These are phyloP conservation scores for Mesorhabditis sp. DNA, from an alignment of 2,888 invertebrate genomes.

Conservation along the genomic window DNA sequence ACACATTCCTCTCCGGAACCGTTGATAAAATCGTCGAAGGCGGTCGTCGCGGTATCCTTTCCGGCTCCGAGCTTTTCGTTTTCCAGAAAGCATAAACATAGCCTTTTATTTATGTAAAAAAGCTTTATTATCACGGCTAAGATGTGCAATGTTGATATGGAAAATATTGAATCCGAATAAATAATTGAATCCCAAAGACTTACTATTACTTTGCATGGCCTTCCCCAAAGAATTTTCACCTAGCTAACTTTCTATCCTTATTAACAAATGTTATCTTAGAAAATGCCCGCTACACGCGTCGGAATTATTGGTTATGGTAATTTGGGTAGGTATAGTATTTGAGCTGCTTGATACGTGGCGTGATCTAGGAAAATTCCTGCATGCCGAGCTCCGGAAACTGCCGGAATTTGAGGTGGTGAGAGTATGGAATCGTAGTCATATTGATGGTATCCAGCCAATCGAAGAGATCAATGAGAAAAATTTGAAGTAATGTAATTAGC, in stretches of 20 bases:
- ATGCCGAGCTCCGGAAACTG: constrained; percentile 35
- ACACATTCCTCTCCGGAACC: constrained; percentile 51
- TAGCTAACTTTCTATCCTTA: neutral
- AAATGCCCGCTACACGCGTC: constrained; percentile 30
- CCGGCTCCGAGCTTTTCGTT: constrained; percentile 50
- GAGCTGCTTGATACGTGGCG: neutral
- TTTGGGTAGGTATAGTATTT: constrained; percentile 35
- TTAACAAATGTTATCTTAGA: neutral
- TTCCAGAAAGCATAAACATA: constrained; percentile 32
- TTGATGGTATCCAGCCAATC: constrained; percentile 34
- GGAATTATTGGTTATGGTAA: constrained; percentile 54
- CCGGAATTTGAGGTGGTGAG: constrained; percentile 33
- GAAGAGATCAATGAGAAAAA: constrained; percentile 30
- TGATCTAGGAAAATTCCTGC: constrained; percentile 49
- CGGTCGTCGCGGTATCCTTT: constrained; percentile 49
- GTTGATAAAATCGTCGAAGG: constrained; percentile 52
- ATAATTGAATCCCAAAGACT: neutral
- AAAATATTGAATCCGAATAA: neutral
- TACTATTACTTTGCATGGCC: neutral
- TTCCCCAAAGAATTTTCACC: neutral
- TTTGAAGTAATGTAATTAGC: constrained; percentile 20
- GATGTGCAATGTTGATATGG: neutral
- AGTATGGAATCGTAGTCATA: constrained; percentile 50
- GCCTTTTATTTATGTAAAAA: neutral
- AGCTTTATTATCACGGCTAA: neutral